Evolutionary conservation across 2,113 vertebrate species (phyloP), one percentile per base, ranked within the genome.

Genomic region (Aplodontia rufa): DNA sequence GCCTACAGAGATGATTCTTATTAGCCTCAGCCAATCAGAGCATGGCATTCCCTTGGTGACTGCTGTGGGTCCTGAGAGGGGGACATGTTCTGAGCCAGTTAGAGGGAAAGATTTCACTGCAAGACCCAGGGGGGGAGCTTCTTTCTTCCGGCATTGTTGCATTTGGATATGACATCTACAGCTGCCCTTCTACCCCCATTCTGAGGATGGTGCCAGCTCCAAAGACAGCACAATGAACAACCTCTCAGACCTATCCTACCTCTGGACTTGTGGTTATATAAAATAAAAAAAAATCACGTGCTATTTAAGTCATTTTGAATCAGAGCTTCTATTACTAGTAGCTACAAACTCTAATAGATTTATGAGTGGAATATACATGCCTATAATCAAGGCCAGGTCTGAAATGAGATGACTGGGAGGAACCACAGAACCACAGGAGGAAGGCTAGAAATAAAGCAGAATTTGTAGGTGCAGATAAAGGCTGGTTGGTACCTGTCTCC

Each of bases 201-300:
- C 37, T 84, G 68, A 96, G 71, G 92, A 89, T 24, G 71, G 69
- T 84, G 30, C 37, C 81, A 84, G 78, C 28, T 49, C 62, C 40
- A 83, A 92, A 74, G n/a, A 79, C 0, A 91, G 88, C 40, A 94
- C 51, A 58, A 62, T 24, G 62, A 72, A 78, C 47, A 81, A 22
- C 17, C 32, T 64, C 30, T 66, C 32, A 13, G 8, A 45, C 78
- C 35, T 93, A 45, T 64, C 64, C 45, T 71, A 69, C 8, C 42
- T 90, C 91, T 45, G 78, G n/a, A 58, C 37, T 84, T 69, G 37
- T 60, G 0, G 37, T 87, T 93, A 94, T 28, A 81, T 1, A 0
- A 60, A 92, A 96, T 22, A 84, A 75, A 91, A 75, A 91, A 94
- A 94, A 3, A 8, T 40, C 12, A 74, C 42, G 45, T 94, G 28